These are phyloP conservation scores for Forbesichthys papilliferus DNA, from an alignment of 2,113 vertebrate species.

Conservation along the genomic window DNA sequence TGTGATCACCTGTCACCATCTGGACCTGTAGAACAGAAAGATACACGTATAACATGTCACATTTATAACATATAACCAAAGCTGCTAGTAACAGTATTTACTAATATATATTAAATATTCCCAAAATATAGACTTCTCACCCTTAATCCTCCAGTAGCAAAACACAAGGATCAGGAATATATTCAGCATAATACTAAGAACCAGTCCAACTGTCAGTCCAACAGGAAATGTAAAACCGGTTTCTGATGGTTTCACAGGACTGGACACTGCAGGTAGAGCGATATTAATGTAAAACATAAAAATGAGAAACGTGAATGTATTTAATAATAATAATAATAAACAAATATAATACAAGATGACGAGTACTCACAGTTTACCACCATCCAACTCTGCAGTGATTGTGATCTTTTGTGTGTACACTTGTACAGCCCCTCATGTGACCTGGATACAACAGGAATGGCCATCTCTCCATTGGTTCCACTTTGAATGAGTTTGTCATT, in stretches of 20 bases:
- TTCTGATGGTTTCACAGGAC: background rate
- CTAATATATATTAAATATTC: background rate
- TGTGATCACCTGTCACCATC: too few species aligned
- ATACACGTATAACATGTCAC: too few species aligned
- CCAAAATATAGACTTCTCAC: slow-evolving; percentile 12
- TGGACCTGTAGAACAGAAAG: too few species aligned
- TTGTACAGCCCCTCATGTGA: slow-evolving; percentile 51
- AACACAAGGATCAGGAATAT: slow-evolving; percentile 21
- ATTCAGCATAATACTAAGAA: slow-evolving; percentile 1
- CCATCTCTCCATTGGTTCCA: slow-evolving; percentile 13
- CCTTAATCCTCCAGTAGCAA: slow-evolving; percentile 16
- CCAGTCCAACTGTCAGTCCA: slow-evolving; percentile 6
- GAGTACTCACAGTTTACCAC: slow-evolving; percentile 21
- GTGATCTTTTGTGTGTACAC: slow-evolving; percentile 5
- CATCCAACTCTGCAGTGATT: slow-evolving; percentile 45
- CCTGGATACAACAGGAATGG: slow-evolving; percentile 37
- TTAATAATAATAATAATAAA: too few species aligned
- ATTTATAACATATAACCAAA: too few species aligned
- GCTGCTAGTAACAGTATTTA: background rate
- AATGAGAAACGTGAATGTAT: too few species aligned
- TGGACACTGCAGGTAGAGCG: background rate
- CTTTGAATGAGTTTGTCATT: slow-evolving; percentile 33
- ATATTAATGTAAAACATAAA: background rate
- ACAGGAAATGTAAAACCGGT: background rate
- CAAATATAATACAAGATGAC: background rate